phyloP scores from a whole-genome alignment of 2,113 vertebrate genomes.

The Pleuronectes platessa region DNA sequence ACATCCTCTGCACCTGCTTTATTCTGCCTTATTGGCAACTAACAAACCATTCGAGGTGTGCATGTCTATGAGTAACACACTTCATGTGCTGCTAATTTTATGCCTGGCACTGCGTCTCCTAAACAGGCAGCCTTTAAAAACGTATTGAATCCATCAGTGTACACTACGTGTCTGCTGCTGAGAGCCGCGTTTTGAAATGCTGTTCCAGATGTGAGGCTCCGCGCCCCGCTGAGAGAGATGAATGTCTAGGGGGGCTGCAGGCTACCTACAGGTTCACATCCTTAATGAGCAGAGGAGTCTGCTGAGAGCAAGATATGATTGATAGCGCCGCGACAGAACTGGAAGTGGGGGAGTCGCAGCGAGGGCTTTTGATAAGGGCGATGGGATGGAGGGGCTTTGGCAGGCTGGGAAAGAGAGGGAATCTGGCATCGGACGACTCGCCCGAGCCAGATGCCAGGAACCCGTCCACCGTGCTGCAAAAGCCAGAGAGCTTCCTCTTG shows the following conservation, averaged over 20 bases:
- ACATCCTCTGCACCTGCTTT: slow-evolving; percentile 30
- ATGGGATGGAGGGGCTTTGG: slow-evolving; percentile 54
- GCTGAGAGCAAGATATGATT: slow-evolving; percentile 76
- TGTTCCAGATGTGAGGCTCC: slow-evolving; percentile 70
- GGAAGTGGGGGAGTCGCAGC: slow-evolving; percentile 55
- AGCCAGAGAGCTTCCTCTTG: slow-evolving; percentile 48
- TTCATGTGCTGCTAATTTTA: slow-evolving; percentile 33
- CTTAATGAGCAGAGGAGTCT: slow-evolving; percentile 77
- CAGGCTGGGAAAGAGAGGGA: slow-evolving; percentile 55
- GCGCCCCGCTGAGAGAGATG: slow-evolving; percentile 69
- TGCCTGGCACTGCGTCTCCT: slow-evolving; percentile 42
- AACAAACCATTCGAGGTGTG: slow-evolving; percentile 1
- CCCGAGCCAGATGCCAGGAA: slow-evolving; percentile 63
- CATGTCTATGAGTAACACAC: slow-evolving; percentile 27
- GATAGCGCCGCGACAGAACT: slow-evolving; percentile 63
- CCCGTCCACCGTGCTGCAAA: slow-evolving; percentile 48
- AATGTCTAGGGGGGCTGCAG: slow-evolving; percentile 65
- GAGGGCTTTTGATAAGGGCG: slow-evolving; percentile 68
- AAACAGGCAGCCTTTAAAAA: slow-evolving; percentile 45
- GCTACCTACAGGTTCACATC: slow-evolving; percentile 75
- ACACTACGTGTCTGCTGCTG: slow-evolving; percentile 32
- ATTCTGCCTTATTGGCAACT: slow-evolving; percentile 21
- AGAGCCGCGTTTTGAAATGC: slow-evolving; percentile 63
- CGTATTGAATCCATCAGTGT: slow-evolving; percentile 23
- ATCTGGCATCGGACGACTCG: slow-evolving; percentile 63